Evolutionary conservation across 2,888 invertebrate genomes (phyloP).

Genomic region (Epicampocera succincta): DNA sequence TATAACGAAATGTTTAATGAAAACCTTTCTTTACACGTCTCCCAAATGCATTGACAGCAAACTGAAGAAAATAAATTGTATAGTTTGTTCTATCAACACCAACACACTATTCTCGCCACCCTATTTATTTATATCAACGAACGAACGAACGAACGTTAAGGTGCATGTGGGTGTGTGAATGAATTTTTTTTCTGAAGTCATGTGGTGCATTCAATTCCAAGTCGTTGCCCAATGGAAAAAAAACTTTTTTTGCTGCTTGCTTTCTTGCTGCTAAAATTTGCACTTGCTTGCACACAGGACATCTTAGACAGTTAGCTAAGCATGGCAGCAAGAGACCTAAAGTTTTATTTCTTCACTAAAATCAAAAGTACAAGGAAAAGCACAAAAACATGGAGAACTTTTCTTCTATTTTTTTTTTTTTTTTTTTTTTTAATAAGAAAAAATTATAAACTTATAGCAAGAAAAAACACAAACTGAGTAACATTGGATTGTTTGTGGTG

Average conservation of each 20-base stretch:
- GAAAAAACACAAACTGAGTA: conserved; percentile 23
- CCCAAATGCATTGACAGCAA: conserved; percentile 61
- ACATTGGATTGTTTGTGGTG: conserved; percentile 47
- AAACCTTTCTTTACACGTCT: conserved; percentile 56
- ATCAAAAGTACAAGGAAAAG: conserved; percentile 46
- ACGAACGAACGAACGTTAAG: background rate
- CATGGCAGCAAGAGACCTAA: conserved; percentile 60
- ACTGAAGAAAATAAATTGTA: conserved; percentile 48
- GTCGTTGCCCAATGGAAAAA: conserved; percentile 68
- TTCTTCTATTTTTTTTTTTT: conserved; percentile 25
- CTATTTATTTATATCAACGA: background rate
- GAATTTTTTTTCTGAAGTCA: conserved; percentile 54
- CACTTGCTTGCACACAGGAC: conserved; percentile 71
- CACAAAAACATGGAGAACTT: conserved; percentile 27
- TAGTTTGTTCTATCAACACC: conserved; percentile 48
- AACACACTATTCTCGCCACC: background rate
- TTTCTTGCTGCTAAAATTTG: conserved; percentile 62
- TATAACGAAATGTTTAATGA: conserved; percentile 26
- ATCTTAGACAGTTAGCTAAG: conserved; percentile 69
- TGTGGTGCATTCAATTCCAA: conserved; percentile 70
- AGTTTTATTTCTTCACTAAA: conserved; percentile 40
- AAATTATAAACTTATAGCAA: background rate
- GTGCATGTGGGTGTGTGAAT: conserved; percentile 11
- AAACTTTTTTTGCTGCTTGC: conserved; percentile 26
- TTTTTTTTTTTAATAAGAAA: conserved; percentile 11